Conservation (phyloP, 2,888 invertebrate genomes). For the Ferrisia virgata region DNA sequence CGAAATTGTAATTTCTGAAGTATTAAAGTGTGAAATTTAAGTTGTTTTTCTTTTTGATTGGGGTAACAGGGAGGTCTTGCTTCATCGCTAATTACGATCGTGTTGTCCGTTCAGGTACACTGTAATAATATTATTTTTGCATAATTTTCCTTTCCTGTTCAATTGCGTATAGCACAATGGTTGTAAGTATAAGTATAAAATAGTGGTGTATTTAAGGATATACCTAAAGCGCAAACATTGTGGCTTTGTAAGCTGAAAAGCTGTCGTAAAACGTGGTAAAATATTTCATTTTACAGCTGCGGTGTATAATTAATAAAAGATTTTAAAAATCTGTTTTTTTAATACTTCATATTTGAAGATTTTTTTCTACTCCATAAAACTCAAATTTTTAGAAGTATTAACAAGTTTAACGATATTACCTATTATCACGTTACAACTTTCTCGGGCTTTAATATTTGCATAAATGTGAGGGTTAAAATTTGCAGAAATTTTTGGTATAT, state of each 20-base stretch:
- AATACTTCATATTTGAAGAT: slow-evolving; percentile 18
- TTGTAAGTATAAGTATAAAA: too few species aligned
- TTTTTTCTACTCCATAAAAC: slow-evolving; percentile 9
- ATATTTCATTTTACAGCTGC: slow-evolving; percentile 1
- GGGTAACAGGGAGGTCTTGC: too few species aligned
- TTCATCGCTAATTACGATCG: too few species aligned
- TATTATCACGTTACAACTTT: slow-evolving; percentile 30
- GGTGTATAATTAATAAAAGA: slow-evolving; percentile 13
- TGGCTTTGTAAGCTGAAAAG: background rate
- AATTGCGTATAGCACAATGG: too few species aligned
- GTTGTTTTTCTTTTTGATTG: too few species aligned
- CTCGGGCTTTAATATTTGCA: slow-evolving; percentile 29
- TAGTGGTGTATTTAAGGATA: background rate
- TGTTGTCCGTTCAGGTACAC: too few species aligned
- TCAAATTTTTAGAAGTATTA: slow-evolving; percentile 22
- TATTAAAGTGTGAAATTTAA: too few species aligned
- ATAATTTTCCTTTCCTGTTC: too few species aligned
- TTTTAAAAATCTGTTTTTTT: slow-evolving; percentile 32
- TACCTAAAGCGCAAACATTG: background rate
- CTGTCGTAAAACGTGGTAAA: slow-evolving; percentile 17
- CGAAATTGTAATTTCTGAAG: too few species aligned
- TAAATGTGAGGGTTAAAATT: slow-evolving; percentile 30
- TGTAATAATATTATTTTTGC: too few species aligned
- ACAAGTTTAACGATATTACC: slow-evolving; percentile 32
- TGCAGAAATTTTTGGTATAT: slow-evolving; percentile 29